Evolutionary conservation across 2,888 invertebrate genomes (phyloP), one percentile per base, ranked within the genome.

Genomic region (Autographa pulchrina): DNA sequence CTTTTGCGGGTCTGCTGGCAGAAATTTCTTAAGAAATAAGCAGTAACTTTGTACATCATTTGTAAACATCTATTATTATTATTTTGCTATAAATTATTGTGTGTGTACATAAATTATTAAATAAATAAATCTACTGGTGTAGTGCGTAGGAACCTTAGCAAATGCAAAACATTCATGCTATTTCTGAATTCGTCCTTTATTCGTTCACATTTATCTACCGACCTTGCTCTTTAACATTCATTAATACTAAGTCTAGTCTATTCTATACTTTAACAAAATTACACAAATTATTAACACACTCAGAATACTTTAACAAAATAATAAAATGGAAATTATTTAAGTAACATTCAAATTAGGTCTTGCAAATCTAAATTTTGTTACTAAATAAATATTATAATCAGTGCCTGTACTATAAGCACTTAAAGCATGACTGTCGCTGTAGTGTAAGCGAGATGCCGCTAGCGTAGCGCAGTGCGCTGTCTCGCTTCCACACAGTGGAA

Each of bases 101-200:
- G n/a, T n/a, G n/a, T n/a, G n/a, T n/a, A n/a, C n/a, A n/a, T n/a
- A n/a, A n/a, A n/a, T n/a, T n/a, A n/a, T n/a, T n/a, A n/a, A n/a
- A n/a, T n/a, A n/a, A n/a, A n/a, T n/a, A 25, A 25, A 3, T 25
- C 25, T 25, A 25, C 25, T 25, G 3, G 25, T 3, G 3, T 25
- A 25, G 25, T 25, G 25, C 1, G 3, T 25, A 25, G 25, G 3
- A 25, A 25, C 25, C 25, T 25, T 48, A 48, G 1, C 48, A 48
- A 48, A 48, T 48, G 48, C n/a, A n/a, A 48, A 48, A 16, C 48
- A 48, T n/a, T 48, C 48, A 48, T 48, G 48, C 48, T 48, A 48
- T n/a, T 48, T 48, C n/a, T n/a, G 48, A 48, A 7, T 48, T 48
- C 48, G 48, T n/a, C 48, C 48, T 48, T 48, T n/a, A n/a, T 48